A percentile compares a stretch with the other conserved stretches of the same genome.
Conservation (phyloP, 2,113 vertebrate genomes). For the Oxygymnocypris stewartii region DNA sequence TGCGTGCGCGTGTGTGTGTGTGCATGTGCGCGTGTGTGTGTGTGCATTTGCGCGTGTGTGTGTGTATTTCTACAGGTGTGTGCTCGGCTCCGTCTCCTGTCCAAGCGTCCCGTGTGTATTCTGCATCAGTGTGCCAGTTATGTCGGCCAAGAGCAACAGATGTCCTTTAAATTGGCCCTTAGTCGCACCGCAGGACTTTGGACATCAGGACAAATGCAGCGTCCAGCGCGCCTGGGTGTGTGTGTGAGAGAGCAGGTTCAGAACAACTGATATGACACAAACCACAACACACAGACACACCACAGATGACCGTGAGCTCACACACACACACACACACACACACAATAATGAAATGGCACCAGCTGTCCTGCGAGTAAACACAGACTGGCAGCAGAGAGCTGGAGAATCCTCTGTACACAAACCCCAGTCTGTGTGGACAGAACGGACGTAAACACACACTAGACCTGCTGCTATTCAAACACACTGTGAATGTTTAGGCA, state of each 20-base stretch:
- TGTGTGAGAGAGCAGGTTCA: constrained; percentile 1
- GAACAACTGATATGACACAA: neutral
- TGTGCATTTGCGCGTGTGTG: constrained; percentile 24
- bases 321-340: constrained; percentile 28
- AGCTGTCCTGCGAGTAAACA: constrained; percentile 54
- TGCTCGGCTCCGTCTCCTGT: neutral
- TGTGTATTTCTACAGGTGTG: constrained; percentile 31
- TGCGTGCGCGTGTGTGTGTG: neutral
- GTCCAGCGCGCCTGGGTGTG: neutral
- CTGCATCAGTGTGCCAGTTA: constrained; percentile 28
- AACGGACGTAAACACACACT: neutral
- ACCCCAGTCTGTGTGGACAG: neutral
- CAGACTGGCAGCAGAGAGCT: constrained; percentile 25
- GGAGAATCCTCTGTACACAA: constrained; percentile 22
- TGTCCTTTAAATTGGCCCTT: constrained; percentile 56
- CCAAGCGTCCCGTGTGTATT: constrained; percentile 26
- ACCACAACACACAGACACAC: constrained; percentile 10
- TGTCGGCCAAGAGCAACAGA: constrained; percentile 56
- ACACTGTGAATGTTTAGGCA: neutral
- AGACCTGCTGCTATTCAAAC: neutral
- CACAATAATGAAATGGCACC: constrained; percentile 29
- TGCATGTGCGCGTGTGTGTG: neutral
- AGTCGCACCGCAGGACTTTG: constrained; percentile 50
- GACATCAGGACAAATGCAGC: constrained; percentile 35
- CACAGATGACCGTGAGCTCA: constrained; percentile 26